Conservation (phyloP, 2,797 vertebrate species). For the Oreochromis mossambicus region DNA sequence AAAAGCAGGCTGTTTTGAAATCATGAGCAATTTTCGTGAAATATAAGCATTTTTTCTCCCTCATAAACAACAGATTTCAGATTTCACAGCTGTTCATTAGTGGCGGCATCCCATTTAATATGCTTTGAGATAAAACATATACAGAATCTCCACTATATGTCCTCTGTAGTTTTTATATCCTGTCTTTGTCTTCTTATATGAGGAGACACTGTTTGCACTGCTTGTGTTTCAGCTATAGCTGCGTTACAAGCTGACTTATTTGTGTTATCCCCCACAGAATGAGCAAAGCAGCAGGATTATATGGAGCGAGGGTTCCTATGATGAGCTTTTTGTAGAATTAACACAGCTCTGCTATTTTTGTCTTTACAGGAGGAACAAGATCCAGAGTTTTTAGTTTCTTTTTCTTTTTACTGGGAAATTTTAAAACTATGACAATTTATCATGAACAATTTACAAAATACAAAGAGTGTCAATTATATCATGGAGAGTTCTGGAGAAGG, state of each 20-base stretch:
- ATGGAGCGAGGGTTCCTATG: constrained; percentile 19
- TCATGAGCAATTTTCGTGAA: background rate
- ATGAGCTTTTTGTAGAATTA: constrained; percentile 48
- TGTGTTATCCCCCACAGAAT: constrained; percentile 52
- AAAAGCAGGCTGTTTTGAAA: background rate
- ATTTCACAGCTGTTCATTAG: constrained; percentile 28
- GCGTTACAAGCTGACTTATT: constrained; percentile 44
- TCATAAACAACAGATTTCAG: constrained; percentile 24
- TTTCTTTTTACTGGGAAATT: background rate
- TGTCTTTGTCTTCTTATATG: constrained; percentile 19
- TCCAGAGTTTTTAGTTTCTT: background rate
- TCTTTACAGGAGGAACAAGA: constrained; percentile 3
- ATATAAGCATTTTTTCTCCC: background rate
- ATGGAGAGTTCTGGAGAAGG: background rate
- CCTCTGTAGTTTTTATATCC: constrained; percentile 36
- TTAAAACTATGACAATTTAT: background rate
- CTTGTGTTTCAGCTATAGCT: constrained; percentile 37
- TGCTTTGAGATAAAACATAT: constrained; percentile 19
- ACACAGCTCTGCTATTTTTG: constrained; percentile 14
- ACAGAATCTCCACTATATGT: constrained; percentile 28
- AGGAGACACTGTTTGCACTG: constrained; percentile 36
- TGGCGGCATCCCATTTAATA: constrained; percentile 36
- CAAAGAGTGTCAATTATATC: background rate
- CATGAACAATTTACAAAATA: constrained; percentile 3
- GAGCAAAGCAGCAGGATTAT: constrained; percentile 50